phyloP scores from a whole-genome alignment of 2,797 vertebrate genomes.

The Coregonus sp. region DNA sequence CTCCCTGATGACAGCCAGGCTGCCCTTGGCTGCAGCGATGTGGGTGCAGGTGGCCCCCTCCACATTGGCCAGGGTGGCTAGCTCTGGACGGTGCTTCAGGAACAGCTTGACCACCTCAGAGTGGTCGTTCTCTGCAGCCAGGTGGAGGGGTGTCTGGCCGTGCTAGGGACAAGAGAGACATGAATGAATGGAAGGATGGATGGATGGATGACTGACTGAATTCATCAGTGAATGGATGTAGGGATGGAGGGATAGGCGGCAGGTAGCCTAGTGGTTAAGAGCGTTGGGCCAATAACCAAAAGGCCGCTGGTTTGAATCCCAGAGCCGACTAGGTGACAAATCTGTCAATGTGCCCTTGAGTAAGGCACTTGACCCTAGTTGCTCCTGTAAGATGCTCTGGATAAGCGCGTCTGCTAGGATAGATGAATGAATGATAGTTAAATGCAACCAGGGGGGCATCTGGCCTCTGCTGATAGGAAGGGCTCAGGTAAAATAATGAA shows the following conservation, averaged over 20 bases:
- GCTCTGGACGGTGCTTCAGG: constrained; percentile 55
- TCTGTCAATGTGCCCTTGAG: too few relatives aligned
- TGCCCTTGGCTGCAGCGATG: constrained; percentile 68
- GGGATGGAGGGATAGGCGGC: too few relatives aligned
- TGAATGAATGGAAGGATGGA: not conserved
- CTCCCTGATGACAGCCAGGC: constrained; percentile 62
- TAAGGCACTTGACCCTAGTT: too few relatives aligned
- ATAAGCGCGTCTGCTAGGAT: not conserved
- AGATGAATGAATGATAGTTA: not conserved
- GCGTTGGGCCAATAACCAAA: too few relatives aligned
- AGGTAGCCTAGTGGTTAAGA: too few relatives aligned
- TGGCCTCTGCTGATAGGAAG: not conserved
- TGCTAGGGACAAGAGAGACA: constrained; percentile 33
- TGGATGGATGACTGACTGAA: too few relatives aligned
- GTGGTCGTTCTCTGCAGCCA: constrained; percentile 67
- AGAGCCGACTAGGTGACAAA: too few relatives aligned
- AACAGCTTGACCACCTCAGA: constrained; percentile 68
- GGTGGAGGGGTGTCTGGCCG: constrained; percentile 66
- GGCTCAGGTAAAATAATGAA: not conserved
- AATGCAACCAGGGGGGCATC: not conserved
- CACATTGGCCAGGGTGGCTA: constrained; percentile 59
- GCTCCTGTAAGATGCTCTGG: too few relatives aligned
- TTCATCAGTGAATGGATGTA: too few relatives aligned
- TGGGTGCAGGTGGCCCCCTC: constrained; percentile 63
- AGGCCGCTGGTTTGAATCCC: too few relatives aligned